These are phyloP conservation scores for Phylloscopus trochiloides DNA, from an alignment of 2,113 vertebrate genomes.

Conservation along the genomic window DNA sequence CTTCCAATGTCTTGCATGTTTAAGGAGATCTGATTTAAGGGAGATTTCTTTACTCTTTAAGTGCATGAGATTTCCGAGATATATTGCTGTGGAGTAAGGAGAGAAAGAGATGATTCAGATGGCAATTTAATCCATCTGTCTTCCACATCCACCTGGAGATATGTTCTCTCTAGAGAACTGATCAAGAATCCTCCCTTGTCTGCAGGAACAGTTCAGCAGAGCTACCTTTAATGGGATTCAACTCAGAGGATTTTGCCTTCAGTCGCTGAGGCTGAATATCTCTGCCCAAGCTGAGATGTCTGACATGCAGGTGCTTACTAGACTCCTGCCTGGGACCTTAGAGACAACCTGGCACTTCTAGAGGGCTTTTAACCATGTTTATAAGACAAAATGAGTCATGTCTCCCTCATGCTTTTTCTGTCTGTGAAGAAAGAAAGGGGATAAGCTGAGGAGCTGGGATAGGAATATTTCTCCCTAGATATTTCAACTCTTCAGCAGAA, in stretches of 20 bases:
- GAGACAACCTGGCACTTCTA: neutral
- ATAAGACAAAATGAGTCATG: neutral
- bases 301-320: neutral
- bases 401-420: neutral
- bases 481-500: neutral
- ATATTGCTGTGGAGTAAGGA: neutral
- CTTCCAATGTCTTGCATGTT: neutral
- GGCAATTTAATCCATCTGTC: neutral
- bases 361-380: neutral
- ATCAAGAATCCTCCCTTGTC: neutral
- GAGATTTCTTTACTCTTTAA: neutral
- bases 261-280: neutral
- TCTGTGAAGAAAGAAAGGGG: neutral
- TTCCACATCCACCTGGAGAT: neutral
- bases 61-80: neutral
- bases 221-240: neutral
- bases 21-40: neutral
- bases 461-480: neutral
- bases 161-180: neutral
- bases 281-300: neutral
- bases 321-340: neutral
- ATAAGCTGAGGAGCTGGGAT: neutral
- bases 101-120: neutral
- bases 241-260: neutral
- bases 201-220: neutral